Conservation (phyloP, 2,113 vertebrate species). For the Macrotus californicus region DNA sequence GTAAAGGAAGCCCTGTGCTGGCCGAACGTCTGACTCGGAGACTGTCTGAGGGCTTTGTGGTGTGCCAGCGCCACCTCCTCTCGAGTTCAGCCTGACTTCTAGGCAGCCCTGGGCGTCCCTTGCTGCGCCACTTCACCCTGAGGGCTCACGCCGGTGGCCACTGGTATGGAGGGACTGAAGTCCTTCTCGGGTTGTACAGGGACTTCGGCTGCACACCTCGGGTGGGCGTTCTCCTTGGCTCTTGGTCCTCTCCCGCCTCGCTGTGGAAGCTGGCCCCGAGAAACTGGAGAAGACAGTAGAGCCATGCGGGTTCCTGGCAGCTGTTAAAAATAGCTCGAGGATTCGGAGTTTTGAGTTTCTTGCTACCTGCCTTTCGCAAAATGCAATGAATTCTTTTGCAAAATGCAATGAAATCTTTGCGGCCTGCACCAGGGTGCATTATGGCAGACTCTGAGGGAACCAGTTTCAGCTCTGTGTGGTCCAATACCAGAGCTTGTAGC, state of each 20-base stretch:
- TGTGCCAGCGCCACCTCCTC: rapidly evolving
- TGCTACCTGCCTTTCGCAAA: not conserved
- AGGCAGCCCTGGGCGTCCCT: not conserved
- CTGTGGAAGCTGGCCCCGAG: not conserved
- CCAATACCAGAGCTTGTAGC: not conserved
- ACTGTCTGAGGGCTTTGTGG: no score
- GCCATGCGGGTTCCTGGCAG: no score
- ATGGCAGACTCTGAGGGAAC: not conserved
- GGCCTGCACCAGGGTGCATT: not conserved
- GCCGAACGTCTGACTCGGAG: rapidly evolving
- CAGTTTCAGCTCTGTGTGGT: rapidly evolving
- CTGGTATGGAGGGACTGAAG: rapidly evolving
- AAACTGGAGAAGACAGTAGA: not conserved
- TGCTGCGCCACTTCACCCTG: not conserved
- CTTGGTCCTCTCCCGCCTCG: not conserved
- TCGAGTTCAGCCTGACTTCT: rapidly evolving
- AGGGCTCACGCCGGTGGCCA: rapidly evolving
- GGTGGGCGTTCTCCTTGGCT: not conserved
- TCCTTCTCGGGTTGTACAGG: not conserved
- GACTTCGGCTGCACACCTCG: not conserved
- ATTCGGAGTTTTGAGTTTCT: not conserved
- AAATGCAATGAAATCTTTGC: not conserved
- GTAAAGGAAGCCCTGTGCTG: rapidly evolving
- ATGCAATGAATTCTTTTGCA: not conserved
- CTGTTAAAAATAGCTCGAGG: not conserved